Evolutionary conservation across 2,113 vertebrate species (phyloP).

Genomic region (Halcyon senegalensis): DNA sequence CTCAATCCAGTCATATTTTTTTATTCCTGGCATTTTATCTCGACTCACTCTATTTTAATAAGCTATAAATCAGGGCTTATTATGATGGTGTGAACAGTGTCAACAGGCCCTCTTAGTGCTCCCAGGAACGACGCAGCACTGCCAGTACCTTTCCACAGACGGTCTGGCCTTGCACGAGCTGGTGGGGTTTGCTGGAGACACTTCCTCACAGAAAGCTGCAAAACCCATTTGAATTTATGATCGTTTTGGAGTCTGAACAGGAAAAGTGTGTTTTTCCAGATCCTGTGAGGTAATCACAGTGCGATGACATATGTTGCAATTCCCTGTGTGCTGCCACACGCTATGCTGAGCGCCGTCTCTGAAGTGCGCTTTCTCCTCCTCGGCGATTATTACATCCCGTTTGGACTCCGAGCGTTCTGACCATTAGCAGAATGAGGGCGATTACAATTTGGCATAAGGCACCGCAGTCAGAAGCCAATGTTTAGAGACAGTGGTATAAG

Average conservation of each 20-base stretch:
- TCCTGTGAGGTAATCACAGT: conserved; percentile 37
- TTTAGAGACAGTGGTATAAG: conserved; percentile 59
- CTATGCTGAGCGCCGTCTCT: neutral
- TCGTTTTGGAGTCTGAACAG: conserved; percentile 24
- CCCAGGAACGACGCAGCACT: neutral
- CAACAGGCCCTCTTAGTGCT: neutral
- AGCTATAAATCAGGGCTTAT: conserved; percentile 44
- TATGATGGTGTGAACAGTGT: conserved; percentile 7
- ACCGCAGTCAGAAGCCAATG: conserved; percentile 48
- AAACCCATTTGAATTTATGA: conserved; percentile 35
- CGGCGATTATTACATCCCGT: conserved; percentile 13
- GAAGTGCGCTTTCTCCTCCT: conserved; percentile 36
- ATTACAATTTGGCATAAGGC: conserved; percentile 63
- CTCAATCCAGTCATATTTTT: conserved; percentile 39
- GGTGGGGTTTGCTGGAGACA: neutral
- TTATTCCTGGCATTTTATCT: conserved; percentile 64
- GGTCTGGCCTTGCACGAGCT: neutral
- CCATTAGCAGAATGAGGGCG: conserved; percentile 60
- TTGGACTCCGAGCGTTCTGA: conserved; percentile 21
- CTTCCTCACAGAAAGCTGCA: conserved; percentile 40
- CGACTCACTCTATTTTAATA: conserved; percentile 34
- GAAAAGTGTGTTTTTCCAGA: conserved; percentile 40
- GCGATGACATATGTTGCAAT: conserved; percentile 18
- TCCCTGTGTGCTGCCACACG: neutral
- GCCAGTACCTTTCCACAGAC: conserved; percentile 25